Evolutionary conservation across 2,888 invertebrate species (phyloP).

Genomic region (Anoncus sp.): DNA sequence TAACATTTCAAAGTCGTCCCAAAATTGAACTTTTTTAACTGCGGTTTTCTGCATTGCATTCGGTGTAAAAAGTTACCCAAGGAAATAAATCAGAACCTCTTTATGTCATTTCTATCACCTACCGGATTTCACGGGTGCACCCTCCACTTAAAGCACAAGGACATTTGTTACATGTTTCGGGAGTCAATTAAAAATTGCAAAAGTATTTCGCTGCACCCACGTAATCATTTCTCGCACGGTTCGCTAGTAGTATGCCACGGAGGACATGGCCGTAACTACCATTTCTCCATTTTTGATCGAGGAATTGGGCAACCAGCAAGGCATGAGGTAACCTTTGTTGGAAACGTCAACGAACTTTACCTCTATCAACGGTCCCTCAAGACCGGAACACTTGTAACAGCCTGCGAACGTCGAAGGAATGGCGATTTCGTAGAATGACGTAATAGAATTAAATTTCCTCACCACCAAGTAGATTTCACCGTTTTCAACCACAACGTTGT

Average conservation of each 20-base stretch:
- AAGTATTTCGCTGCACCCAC: no score
- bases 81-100: no score
- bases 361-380: not conserved
- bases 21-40: no score
- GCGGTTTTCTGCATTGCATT: no score
- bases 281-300: not conserved
- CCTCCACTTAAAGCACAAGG: no score
- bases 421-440: conserved; percentile 19
- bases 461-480: not conserved
- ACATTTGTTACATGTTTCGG: no score
- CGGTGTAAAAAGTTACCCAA: no score
- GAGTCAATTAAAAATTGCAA: no score
- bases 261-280: conserved; percentile 3
- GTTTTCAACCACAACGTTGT: not conserved
- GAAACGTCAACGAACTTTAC: conserved; percentile 7
- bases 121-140: no score
- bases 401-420: conserved; percentile 14
- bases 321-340: conserved; percentile 21
- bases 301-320: conserved; percentile 10
- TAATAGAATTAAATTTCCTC: not conserved
- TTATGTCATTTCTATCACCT: no score
- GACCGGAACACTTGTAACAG: conserved; percentile 13
- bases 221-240: no score
- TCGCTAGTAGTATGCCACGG: not conserved
- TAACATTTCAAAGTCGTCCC: no score